Conservation (phyloP, 2,888 invertebrate species). For the Allolobophora icterica region DNA sequence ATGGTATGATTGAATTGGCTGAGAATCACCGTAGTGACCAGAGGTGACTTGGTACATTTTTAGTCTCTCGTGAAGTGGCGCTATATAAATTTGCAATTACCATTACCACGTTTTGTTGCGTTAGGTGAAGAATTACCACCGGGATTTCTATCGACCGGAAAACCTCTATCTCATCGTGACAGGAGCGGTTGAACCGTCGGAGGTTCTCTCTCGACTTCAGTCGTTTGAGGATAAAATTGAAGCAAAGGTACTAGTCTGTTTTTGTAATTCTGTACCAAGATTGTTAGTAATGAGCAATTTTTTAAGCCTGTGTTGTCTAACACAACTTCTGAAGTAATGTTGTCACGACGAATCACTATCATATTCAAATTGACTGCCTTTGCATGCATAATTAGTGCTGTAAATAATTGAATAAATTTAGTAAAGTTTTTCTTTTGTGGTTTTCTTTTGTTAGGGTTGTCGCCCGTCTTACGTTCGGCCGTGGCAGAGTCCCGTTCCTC, state of each 20-base stretch:
- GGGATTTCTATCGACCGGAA: conserved; percentile 85
- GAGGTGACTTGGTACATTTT: background rate
- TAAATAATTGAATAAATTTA: too few species aligned
- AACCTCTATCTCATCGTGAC: conserved; percentile 84
- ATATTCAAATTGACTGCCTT: too few species aligned
- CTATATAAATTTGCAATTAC: too few species aligned
- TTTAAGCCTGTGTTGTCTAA: background rate
- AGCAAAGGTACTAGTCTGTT: conserved; percentile 40
- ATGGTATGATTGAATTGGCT: background rate
- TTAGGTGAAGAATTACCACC: conserved; percentile 80
- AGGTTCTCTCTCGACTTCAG: conserved; percentile 77
- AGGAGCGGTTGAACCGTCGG: conserved; percentile 75
- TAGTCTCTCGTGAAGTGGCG: too few species aligned
- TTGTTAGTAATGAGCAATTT: background rate
- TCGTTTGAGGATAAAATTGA: conserved; percentile 75
- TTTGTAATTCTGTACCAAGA: background rate
- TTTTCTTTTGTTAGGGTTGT: conserved; percentile 49
- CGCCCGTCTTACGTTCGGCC: conserved; percentile 73
- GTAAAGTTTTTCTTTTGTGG: background rate
- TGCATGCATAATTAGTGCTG: too few species aligned
- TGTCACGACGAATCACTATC: too few species aligned
- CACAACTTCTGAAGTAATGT: background rate
- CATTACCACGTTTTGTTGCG: background rate
- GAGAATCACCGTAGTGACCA: too few species aligned
- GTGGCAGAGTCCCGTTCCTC: conserved; percentile 77